These are phyloP conservation scores for Ceratothoa steindachneri DNA, from an alignment of 2,888 invertebrate species.

Conservation along the genomic window DNA sequence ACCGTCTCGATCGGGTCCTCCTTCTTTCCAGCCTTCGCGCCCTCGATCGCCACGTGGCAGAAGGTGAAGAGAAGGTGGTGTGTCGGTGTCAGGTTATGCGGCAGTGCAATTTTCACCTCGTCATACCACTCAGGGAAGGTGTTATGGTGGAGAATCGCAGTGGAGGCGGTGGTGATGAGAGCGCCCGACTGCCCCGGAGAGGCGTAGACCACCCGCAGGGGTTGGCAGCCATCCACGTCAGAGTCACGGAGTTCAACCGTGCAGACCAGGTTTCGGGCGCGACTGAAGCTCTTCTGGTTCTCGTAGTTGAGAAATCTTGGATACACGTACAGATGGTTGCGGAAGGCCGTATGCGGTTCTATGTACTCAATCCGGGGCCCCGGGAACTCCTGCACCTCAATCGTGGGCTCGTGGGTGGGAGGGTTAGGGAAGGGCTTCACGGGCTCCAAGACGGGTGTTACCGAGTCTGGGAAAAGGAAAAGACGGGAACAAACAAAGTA, in stretches of 20 bases:
- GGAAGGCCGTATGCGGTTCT: slow-evolving; percentile 75
- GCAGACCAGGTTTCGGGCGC: slow-evolving; percentile 92
- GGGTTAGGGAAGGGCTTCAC: slow-evolving; percentile 79
- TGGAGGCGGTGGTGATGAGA: slow-evolving; percentile 61
- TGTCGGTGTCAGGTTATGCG: slow-evolving; percentile 73
- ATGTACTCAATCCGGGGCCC: slow-evolving; percentile 60
- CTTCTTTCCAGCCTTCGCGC: slow-evolving; percentile 55
- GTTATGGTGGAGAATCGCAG: slow-evolving; percentile 77
- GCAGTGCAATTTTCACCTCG: slow-evolving; percentile 77
- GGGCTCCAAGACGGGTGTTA: slow-evolving; percentile 76
- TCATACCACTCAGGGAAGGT: slow-evolving; percentile 86
- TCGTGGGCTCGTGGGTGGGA: slow-evolving; percentile 68
- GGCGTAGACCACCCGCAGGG: slow-evolving; percentile 76
- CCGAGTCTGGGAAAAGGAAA: slow-evolving; percentile 63
- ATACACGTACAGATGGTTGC: slow-evolving; percentile 88
- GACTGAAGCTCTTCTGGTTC: slow-evolving; percentile 81
- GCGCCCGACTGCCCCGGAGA: slow-evolving; percentile 58
- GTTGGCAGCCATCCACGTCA: slow-evolving; percentile 67
- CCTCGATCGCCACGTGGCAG: slow-evolving; percentile 80
- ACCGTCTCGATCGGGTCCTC: slow-evolving; percentile 54
- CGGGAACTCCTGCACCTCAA: slow-evolving; percentile 78
- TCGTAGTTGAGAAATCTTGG: slow-evolving; percentile 82
- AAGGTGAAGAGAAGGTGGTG: slow-evolving; percentile 94
- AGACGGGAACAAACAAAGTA: background rate
- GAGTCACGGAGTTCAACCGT: slow-evolving; percentile 79